Evolutionary conservation across 2,797 vertebrate species (phyloP), one percentile per base, ranked within the genome.

Genomic region (Pseudochromis fuscus): DNA sequence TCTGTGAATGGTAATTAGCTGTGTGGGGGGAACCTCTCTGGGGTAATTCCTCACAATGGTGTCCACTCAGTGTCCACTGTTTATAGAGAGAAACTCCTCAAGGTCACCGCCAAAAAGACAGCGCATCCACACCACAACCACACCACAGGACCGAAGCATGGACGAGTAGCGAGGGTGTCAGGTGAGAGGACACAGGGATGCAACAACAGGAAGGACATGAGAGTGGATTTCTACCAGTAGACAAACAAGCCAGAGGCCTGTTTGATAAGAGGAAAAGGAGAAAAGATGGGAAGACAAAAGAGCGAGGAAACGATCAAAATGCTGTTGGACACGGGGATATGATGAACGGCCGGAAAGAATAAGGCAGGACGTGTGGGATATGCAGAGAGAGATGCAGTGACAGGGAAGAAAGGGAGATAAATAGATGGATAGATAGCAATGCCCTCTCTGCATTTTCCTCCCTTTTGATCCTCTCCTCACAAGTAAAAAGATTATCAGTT

Each of bases 401-500:
- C 13, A 5, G 61, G 52, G 30, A 73, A 69, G 60, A 73, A 64
- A 69, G 63, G 71, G 51, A 78, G 80, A 88, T 78, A 86, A 77
- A 86, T 74, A 77, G 83, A 88, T 78, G 64, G 80, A 82, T 84
- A 78, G 84, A 90, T 87, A 77, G 72, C 52, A 67, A 75, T 69
- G 67, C 52, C 69, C 68, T 77, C 31, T 55, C 7, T 28, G 72
- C 78, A 77, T 83, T 89, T 89, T 85, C 83, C 74, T 77, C 83
- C 64, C 50, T 83, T 88, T 84, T 87, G 86, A 90, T 90, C 80
- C 61, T 86, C 62, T 79, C 61, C 75, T 86, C 31, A 46, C 65
- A 79, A 85, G 75, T 77, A 64, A 84, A 87, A 83, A 85, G 84
- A 89, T 90, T 73, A 89, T 82, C 81, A 77, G 71, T 85, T 87